A percentile compares a stretch with the other conserved stretches of the same genome.
phyloP scores from a whole-genome alignment of 2,888 invertebrate species.

The Eupithecia vulgata region DNA sequence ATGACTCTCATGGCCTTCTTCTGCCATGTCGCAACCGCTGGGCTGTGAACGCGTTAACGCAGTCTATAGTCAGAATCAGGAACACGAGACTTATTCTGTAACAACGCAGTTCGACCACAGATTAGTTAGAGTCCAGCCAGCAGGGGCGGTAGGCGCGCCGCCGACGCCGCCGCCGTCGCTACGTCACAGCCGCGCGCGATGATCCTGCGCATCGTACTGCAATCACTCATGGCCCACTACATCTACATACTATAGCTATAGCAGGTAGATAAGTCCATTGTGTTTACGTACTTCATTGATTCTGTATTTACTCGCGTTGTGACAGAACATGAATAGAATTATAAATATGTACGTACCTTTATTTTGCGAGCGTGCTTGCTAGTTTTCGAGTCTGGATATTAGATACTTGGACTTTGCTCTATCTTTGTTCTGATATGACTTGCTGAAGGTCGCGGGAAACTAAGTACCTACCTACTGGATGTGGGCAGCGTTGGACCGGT shows the following conservation, averaged over 20 bases:
- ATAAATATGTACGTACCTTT: not conserved
- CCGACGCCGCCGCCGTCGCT: slow-evolving; percentile 51
- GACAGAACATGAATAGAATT: slow-evolving; percentile 11
- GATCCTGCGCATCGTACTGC: slow-evolving; percentile 18
- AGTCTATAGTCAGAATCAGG: not conserved
- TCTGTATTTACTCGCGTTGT: slow-evolving; percentile 15
- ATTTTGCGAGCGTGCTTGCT: not conserved
- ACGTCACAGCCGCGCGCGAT: slow-evolving; percentile 50
- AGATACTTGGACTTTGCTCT: too few relatives aligned
- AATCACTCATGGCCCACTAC: not conserved
- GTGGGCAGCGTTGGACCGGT: too few relatives aligned
- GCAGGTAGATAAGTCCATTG: not conserved
- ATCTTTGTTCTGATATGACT: too few relatives aligned
- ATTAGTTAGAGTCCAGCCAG: not conserved
- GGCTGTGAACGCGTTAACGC: too few relatives aligned
- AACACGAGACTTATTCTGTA: not conserved
- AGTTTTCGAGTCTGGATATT: too few relatives aligned
- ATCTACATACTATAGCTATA: not conserved
- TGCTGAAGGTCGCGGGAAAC: too few relatives aligned
- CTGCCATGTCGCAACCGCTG: too few relatives aligned
- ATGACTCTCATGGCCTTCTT: too few relatives aligned
- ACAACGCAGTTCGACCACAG: slow-evolving; percentile 2
- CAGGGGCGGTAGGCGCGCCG: slow-evolving; percentile 52
- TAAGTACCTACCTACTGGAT: too few relatives aligned
- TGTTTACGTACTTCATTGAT: slow-evolving; percentile 13